Percentiles rank a stretch among this genome's conserved stretches.
Conservation (phyloP, 2,113 vertebrate genomes). For the Heterotis niloticus region DNA sequence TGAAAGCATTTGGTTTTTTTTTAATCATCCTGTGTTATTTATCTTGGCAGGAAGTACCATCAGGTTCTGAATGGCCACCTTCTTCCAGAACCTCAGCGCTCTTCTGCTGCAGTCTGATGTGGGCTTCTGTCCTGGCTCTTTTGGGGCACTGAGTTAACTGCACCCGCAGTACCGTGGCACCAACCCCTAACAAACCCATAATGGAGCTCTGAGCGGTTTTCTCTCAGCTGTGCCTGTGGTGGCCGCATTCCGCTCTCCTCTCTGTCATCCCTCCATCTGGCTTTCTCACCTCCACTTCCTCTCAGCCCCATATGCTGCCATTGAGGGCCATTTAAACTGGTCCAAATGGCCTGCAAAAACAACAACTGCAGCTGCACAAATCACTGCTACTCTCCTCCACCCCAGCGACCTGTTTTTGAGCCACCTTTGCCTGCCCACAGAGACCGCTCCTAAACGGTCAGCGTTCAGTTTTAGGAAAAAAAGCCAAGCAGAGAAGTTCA, state of each 20-base stretch:
- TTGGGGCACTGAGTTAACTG: no score
- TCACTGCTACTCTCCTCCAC: slow-evolving; percentile 31
- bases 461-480: no score
- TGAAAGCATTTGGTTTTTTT: no score
- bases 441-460: no score
- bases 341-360: slow-evolving; percentile 61
- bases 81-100: no score
- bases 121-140: no score
- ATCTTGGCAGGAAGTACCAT: no score
- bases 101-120: no score
- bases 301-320: slow-evolving; percentile 37
- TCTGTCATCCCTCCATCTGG: slow-evolving; percentile 30
- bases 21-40: no score
- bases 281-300: slow-evolving; percentile 65
- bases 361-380: slow-evolving; percentile 61
- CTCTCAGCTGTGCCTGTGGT: slow-evolving; percentile 19
- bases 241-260: slow-evolving; percentile 39
- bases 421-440: no score
- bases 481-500: no score
- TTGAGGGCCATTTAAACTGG: slow-evolving; percentile 44
- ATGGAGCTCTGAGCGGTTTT: slow-evolving; percentile 36
- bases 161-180: background rate
- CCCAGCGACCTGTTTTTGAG: background rate
- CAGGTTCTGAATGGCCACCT: no score
- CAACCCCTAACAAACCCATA: slow-evolving; percentile 45